These are phyloP conservation scores for Peromyscus leucopus DNA, from an alignment of 2,113 vertebrate genomes.

Conservation along the genomic window DNA sequence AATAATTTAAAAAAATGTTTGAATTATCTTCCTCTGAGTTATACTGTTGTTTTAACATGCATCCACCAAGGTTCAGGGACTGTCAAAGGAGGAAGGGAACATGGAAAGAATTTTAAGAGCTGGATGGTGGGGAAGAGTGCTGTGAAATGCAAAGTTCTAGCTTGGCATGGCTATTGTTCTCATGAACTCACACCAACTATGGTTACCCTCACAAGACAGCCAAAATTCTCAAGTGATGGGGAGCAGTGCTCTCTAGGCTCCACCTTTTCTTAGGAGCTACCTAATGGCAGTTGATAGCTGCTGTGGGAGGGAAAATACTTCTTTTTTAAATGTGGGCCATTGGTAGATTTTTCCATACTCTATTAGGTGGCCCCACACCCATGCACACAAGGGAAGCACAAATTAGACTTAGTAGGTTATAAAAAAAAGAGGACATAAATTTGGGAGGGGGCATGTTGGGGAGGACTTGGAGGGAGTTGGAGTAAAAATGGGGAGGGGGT, in stretches of 20 bases:
- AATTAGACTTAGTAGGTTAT: background rate
- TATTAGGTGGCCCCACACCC: background rate
- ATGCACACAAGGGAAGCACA: background rate
- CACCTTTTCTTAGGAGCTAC: background rate
- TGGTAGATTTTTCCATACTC: background rate
- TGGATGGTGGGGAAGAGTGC: background rate
- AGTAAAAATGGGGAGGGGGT: background rate
- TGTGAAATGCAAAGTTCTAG: background rate
- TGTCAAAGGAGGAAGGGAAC: too few relatives aligned
- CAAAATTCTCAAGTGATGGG: background rate
- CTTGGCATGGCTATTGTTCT: background rate
- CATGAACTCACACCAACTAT: background rate
- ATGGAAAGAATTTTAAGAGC: background rate
- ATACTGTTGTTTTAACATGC: background rate
- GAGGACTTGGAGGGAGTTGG: background rate
- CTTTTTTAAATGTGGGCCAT: background rate
- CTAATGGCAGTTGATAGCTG: background rate
- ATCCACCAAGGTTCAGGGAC: too few relatives aligned
- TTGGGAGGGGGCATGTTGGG: background rate
- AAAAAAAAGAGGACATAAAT: background rate
- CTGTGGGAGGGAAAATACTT: background rate
- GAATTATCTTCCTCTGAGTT: background rate
- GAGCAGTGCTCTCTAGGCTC: background rate
- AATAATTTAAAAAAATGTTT: background rate
- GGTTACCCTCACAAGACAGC: background rate